These are phyloP conservation scores for Chrysoperla carnea DNA, from an alignment of 1,140 invertebrate genomes.

Conservation along the genomic window DNA sequence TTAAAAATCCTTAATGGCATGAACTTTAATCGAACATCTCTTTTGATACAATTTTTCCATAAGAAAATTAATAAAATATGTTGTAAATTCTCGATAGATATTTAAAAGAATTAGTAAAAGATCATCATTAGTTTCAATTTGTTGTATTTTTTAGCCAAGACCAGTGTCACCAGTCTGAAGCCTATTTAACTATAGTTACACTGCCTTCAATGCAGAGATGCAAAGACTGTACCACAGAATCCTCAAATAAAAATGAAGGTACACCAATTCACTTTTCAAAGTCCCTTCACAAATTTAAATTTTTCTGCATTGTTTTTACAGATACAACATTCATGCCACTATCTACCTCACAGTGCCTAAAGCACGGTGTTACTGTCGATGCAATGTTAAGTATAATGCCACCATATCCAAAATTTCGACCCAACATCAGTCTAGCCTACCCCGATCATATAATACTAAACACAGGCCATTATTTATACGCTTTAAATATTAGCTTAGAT, in stretches of 20 bases:
- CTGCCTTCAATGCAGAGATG: conserved; percentile 17
- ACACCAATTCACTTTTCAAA: neutral
- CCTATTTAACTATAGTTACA: conserved; percentile 19
- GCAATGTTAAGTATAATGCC: conserved; percentile 19
- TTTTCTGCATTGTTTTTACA: neutral
- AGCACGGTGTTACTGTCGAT: conserved; percentile 20
- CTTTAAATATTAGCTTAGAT: conserved; percentile 12
- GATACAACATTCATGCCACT: neutral
- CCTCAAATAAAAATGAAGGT: conserved; percentile 10
- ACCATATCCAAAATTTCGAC: conserved; percentile 16
- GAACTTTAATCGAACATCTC: too few species aligned
- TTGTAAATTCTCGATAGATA: too few species aligned
- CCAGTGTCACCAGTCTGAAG: conserved; percentile 7
- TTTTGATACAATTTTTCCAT: too few species aligned
- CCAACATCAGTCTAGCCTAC: conserved; percentile 17
- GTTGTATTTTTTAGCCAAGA: too few species aligned
- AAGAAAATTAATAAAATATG: too few species aligned
- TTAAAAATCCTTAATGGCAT: too few species aligned
- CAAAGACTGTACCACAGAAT: conserved; percentile 14
- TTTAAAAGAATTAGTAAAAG: too few species aligned
- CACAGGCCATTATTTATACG: conserved; percentile 21
- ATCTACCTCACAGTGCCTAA: conserved; percentile 11
- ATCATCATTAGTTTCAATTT: too few species aligned
- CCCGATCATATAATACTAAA: conserved; percentile 22
- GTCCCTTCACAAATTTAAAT: neutral